phyloP scores from a whole-genome alignment of 2,797 vertebrate genomes.

The Cryptoblepharus egeriae region DNA sequence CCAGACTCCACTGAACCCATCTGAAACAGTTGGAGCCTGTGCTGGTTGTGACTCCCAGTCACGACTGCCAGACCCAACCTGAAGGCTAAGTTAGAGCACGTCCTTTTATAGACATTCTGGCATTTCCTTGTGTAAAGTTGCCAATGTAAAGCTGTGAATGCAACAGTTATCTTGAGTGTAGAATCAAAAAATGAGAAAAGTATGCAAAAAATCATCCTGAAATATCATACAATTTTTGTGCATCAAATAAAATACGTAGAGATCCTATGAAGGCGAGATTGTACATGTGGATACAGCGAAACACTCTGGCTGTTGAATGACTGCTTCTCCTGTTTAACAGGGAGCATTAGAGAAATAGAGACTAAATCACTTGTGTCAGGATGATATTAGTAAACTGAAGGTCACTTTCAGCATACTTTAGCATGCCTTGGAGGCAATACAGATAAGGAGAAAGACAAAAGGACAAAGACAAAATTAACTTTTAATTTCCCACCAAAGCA shows the following conservation, averaged over 20 bases:
- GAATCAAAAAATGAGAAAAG: not conserved
- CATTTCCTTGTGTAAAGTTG: not conserved
- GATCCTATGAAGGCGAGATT: not conserved
- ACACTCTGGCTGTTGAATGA: constrained; percentile 55
- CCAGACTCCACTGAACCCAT: too few species aligned
- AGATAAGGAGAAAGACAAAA: constrained; percentile 77
- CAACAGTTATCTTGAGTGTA: not conserved
- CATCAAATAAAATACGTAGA: constrained; percentile 18
- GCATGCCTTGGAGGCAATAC: constrained; percentile 68
- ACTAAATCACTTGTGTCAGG: constrained; percentile 72
- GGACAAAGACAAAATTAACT: constrained; percentile 74
- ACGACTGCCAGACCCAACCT: too few species aligned
- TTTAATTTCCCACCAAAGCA: constrained; percentile 71
- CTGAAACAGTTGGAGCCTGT: too few species aligned
- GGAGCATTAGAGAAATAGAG: constrained; percentile 68
- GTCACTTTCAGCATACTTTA: constrained; percentile 75
- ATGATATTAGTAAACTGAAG: constrained; percentile 75
- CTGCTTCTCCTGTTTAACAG: constrained; percentile 67
- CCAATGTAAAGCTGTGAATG: not conserved
- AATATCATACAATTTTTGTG: not conserved
- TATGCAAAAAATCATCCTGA: not conserved
- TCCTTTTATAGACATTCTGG: too few species aligned
- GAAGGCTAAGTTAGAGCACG: too few species aligned
- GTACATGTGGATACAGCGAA: constrained; percentile 49
- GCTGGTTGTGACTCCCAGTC: too few species aligned